Evolutionary conservation across 2,888 invertebrate genomes (phyloP).

Genomic region (Protodeltote pygarga): DNA sequence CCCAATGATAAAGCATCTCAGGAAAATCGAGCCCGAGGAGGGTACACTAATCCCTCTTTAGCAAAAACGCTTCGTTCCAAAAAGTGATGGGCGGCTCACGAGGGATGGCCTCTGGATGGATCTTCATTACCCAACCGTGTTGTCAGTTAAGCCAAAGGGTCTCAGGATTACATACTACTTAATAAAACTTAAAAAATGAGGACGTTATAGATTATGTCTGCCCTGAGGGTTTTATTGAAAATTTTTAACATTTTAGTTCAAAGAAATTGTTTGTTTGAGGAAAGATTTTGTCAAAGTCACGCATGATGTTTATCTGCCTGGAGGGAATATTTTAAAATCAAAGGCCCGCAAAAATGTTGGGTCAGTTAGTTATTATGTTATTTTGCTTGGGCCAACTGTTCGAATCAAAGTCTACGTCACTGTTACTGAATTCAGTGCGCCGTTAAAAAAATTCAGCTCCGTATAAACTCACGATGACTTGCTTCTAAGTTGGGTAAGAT

Average conservation of each 20-base stretch:
- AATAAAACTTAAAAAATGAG: conserved; percentile 74
- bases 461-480: conserved; percentile 46
- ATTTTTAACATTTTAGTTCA: conserved; percentile 17
- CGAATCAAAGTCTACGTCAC: conserved; percentile 35
- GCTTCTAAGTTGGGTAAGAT: conserved; percentile 9
- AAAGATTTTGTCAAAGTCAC: conserved; percentile 29
- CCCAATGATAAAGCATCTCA: conserved; percentile 87
- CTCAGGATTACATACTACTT: conserved; percentile 78
- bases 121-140: conserved; percentile 84
- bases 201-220: conserved; percentile 37
- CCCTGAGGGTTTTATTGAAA: conserved; percentile 30
- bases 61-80: conserved; percentile 86
- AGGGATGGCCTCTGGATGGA: conserved; percentile 84
- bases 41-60: conserved; percentile 87
- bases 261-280: conserved; percentile 9
- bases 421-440: conserved; percentile 24
- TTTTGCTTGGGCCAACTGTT: conserved; percentile 16
- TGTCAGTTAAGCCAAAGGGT: conserved; percentile 84
- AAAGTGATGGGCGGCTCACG: conserved; percentile 85
- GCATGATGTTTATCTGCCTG: conserved; percentile 21
- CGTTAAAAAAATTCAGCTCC: conserved; percentile 35
- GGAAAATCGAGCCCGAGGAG: conserved; percentile 82
- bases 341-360: conserved; percentile 23
- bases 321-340: conserved; percentile 28
- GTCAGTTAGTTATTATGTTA: conserved; percentile 26